Conservation (phyloP, 2,888 invertebrate species). For the Tridacna crocea region DNA sequence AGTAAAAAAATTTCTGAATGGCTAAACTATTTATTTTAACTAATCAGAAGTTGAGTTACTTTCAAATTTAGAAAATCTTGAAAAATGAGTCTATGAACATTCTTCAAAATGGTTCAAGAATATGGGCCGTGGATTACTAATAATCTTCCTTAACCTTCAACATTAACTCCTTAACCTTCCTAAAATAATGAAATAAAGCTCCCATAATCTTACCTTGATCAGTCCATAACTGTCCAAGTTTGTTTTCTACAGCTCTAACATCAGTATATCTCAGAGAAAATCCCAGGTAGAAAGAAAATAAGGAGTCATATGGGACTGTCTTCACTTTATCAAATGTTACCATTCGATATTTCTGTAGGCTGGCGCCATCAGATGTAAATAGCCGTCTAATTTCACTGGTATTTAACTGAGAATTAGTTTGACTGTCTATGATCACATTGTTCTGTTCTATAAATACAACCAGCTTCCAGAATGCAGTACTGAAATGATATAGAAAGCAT, state of each 20-base stretch:
- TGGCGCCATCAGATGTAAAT: conserved; percentile 46
- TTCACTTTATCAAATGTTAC: conserved; percentile 19
- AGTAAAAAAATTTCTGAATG: too few species aligned
- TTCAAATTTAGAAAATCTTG: too few species aligned
- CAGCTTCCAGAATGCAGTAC: conserved; percentile 56
- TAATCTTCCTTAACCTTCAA: too few species aligned
- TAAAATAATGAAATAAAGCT: too few species aligned
- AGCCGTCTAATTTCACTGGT: conserved; percentile 20
- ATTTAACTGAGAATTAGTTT: conserved; percentile 38
- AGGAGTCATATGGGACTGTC: conserved; percentile 43
- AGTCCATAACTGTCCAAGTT: conserved; percentile 42
- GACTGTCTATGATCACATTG: conserved; percentile 41
- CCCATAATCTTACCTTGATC: conserved; percentile 30
- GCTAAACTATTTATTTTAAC: too few species aligned
- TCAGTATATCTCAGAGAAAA: conserved; percentile 50
- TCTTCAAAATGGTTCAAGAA: too few species aligned
- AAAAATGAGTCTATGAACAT: too few species aligned
- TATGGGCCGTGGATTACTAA: too few species aligned
- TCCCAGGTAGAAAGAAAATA: conserved; percentile 55
- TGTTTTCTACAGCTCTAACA: conserved; percentile 28
- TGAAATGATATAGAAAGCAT: conserved; percentile 31
- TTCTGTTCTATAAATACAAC: conserved; percentile 62
- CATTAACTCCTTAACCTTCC: too few species aligned
- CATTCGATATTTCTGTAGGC: conserved; percentile 42
- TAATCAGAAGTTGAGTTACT: too few species aligned